A percentile compares a stretch with the other conserved stretches of the same genome.
Evolutionary conservation across 2,888 invertebrate genomes (phyloP).

Genomic region (Metopia argyrocephala): DNA sequence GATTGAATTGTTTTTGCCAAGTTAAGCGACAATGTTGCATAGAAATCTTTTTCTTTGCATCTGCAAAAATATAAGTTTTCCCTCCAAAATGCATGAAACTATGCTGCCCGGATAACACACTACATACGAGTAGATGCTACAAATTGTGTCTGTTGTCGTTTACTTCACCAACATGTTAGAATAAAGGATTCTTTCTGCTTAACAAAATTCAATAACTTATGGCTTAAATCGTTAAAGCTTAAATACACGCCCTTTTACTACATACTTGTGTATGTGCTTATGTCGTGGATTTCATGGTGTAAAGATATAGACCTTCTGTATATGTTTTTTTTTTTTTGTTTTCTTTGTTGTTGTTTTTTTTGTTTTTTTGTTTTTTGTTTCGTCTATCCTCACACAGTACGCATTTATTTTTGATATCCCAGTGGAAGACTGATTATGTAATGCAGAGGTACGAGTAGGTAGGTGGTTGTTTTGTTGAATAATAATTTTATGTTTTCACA

Average conservation of each 20-base stretch:
- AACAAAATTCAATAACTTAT: constrained; percentile 49
- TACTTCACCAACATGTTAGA: constrained; percentile 34
- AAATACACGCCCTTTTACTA: constrained; percentile 58
- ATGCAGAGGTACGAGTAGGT: no score
- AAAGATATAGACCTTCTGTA: constrained; percentile 3
- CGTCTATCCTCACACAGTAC: constrained; percentile 31
- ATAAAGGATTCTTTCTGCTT: constrained; percentile 19
- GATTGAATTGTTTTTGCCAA: constrained; percentile 43
- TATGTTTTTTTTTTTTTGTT: constrained; percentile 7
- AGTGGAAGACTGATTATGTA: constrained; percentile 56
- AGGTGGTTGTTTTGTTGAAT: no score
- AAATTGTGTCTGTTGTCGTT: neutral
- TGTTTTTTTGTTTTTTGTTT: constrained; percentile 1
- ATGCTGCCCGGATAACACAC: neutral
- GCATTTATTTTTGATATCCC: constrained; percentile 35
- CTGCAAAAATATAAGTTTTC: constrained; percentile 42
- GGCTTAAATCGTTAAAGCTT: constrained; percentile 48
- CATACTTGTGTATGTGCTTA: neutral
- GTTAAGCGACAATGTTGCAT: neutral
- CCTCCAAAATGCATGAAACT: constrained; percentile 52
- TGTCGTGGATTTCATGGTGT: constrained; percentile 39
- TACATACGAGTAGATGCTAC: constrained; percentile 7
- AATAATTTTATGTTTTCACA: neutral
- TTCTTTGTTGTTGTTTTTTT: constrained; percentile 22
- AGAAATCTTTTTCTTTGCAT: constrained; percentile 30